phyloP scores from a whole-genome alignment of 2,113 vertebrate genomes.

The Corapipo altera region DNA sequence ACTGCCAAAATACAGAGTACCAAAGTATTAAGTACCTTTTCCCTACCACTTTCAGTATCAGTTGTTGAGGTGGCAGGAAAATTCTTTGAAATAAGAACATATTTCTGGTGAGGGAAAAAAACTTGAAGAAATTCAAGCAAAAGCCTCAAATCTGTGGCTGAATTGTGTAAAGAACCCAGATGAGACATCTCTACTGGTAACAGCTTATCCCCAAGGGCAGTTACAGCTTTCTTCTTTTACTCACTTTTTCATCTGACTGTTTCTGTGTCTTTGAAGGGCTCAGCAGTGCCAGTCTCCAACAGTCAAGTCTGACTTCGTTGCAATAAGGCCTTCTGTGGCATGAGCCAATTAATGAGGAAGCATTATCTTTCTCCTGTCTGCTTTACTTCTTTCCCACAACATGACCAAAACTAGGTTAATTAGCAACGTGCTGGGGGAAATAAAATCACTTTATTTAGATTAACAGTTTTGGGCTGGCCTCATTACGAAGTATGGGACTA shows the following conservation, averaged over 20 bases:
- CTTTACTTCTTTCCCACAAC: neutral
- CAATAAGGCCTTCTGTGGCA: neutral
- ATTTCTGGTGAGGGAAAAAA: neutral
- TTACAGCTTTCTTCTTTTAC: neutral
- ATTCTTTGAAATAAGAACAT: neutral
- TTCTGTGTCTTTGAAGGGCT: neutral
- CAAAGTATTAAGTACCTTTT: neutral
- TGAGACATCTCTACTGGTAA: neutral
- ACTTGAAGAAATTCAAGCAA: neutral
- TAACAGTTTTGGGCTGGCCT: conserved; percentile 16
- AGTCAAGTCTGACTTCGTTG: neutral
- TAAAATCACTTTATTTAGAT: conserved; percentile 37
- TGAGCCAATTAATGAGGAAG: conserved; percentile 24
- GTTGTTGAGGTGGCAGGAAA: neutral
- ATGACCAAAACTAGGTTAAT: conserved; percentile 59
- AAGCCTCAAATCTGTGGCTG: neutral
- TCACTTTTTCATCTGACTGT: neutral
- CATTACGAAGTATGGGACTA: neutral
- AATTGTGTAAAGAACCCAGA: neutral
- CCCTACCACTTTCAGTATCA: neutral
- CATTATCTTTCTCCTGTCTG: conserved; percentile 2
- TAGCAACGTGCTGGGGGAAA: conserved; percentile 37
- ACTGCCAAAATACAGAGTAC: neutral
- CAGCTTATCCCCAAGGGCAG: neutral
- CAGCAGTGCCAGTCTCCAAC: neutral